Evolutionary conservation across 2,888 invertebrate species (phyloP).

Genomic region (Gari tellinella): DNA sequence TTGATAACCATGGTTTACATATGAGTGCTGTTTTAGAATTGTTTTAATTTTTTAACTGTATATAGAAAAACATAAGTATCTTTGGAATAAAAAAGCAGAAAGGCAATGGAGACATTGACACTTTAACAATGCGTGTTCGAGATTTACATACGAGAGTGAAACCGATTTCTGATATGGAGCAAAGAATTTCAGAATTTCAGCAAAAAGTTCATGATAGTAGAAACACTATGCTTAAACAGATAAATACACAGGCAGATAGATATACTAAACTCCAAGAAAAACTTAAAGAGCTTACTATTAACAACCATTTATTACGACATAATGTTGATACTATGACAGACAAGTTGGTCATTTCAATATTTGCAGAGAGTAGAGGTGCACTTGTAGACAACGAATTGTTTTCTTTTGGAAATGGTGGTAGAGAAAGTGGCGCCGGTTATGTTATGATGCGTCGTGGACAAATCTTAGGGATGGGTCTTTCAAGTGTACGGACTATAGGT

Average conservation of each 20-base stretch:
- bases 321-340: conserved; percentile 26
- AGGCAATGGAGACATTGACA: conserved; percentile 13
- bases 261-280: conserved; percentile 12
- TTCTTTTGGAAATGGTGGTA: conserved; percentile 38
- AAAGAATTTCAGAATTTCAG: conserved; percentile 19
- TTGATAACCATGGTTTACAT: conserved; percentile 34
- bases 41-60: conserved; percentile 14
- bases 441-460: conserved; percentile 39
- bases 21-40: conserved; percentile 43
- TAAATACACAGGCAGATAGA: conserved; percentile 26
- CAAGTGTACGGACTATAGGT: conserved; percentile 20
- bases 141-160: conserved; percentile 27
- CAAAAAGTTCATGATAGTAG: conserved; percentile 21
- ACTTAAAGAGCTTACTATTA: conserved; percentile 8
- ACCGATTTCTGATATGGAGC: conserved; percentile 17
- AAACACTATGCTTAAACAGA: conserved; percentile 14
- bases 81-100: conserved; percentile 14
- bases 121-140: conserved; percentile 12
- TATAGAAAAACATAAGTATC: conserved; percentile 30
- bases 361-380: conserved; percentile 31
- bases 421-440: conserved; percentile 34
- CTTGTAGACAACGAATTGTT: conserved; percentile 26
- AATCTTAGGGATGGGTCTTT: conserved; percentile 26
- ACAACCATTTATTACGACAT: conserved; percentile 20
- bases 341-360: conserved; percentile 30